These are phyloP conservation scores for Myanophis thanlyinensis DNA, from an alignment of 2,113 vertebrate genomes.

Conservation along the genomic window DNA sequence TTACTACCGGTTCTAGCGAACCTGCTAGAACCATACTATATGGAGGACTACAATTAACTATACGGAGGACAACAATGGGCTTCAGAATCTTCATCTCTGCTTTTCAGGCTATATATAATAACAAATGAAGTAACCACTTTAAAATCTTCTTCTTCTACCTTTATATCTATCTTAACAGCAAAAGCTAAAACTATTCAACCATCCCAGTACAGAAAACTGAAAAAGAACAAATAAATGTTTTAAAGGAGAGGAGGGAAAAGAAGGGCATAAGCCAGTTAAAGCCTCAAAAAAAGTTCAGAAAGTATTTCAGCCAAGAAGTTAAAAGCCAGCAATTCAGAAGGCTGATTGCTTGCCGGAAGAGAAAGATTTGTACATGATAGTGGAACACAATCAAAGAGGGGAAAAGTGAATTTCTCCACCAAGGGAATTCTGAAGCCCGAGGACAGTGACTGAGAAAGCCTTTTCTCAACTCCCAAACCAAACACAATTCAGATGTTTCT, in stretches of 20 bases:
- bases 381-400: not conserved
- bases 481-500: not conserved
- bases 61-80: not conserved
- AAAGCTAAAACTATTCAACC: not conserved
- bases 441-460: not conserved
- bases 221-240: not conserved
- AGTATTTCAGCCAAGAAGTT: not conserved
- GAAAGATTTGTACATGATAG: not conserved
- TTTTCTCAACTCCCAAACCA: not conserved
- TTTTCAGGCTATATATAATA: not conserved
- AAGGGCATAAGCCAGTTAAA: not conserved
- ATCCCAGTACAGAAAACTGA: not conserved
- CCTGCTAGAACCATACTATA: too few relatives aligned
- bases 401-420: not conserved
- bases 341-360: not conserved
- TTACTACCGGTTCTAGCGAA: too few relatives aligned
- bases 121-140: not conserved
- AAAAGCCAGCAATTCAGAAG: not conserved
- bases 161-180: not conserved
- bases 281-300: not conserved
- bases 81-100: not conserved
- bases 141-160: not conserved
- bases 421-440: not conserved
- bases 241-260: not conserved
- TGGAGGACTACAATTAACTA: too few relatives aligned